These are phyloP conservation scores for Oplegnathus fasciatus DNA, from an alignment of 2,113 vertebrate genomes.

Conservation along the genomic window DNA sequence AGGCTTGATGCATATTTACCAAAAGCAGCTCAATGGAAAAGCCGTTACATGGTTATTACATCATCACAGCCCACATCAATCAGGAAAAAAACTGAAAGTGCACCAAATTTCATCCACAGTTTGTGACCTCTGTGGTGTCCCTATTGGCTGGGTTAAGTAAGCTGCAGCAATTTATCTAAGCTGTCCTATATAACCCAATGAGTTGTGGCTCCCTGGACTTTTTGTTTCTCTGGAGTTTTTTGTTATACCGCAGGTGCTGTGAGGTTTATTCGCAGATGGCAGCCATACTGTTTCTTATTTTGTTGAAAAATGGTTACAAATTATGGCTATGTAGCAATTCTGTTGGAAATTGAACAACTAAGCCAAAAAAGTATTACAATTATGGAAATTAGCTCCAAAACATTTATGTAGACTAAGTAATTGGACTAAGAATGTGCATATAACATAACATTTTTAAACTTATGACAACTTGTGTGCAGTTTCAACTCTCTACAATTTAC, in stretches of 20 bases:
- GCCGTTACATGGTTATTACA: neutral
- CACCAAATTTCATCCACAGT: neutral
- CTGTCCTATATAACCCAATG: neutral
- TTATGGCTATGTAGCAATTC: neutral
- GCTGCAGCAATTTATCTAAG: neutral
- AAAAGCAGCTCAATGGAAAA: neutral
- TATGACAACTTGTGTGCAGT: neutral
- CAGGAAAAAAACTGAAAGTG: neutral
- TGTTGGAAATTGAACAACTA: neutral
- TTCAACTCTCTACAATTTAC: conserved; percentile 6
- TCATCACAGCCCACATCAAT: neutral
- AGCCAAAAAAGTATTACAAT: neutral
- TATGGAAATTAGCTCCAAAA: neutral
- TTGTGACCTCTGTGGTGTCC: neutral
- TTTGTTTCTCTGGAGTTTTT: neutral
- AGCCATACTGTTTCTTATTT: neutral
- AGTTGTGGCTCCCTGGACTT: neutral
- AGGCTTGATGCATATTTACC: neutral
- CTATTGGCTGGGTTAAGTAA: neutral
- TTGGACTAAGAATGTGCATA: neutral
- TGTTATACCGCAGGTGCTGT: neutral
- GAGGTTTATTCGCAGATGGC: neutral
- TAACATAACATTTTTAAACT: neutral
- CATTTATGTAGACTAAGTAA: neutral
- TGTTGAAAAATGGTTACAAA: neutral